Evolutionary conservation across 2,888 invertebrate species (phyloP).

Genomic region (Acronicta alni): DNA sequence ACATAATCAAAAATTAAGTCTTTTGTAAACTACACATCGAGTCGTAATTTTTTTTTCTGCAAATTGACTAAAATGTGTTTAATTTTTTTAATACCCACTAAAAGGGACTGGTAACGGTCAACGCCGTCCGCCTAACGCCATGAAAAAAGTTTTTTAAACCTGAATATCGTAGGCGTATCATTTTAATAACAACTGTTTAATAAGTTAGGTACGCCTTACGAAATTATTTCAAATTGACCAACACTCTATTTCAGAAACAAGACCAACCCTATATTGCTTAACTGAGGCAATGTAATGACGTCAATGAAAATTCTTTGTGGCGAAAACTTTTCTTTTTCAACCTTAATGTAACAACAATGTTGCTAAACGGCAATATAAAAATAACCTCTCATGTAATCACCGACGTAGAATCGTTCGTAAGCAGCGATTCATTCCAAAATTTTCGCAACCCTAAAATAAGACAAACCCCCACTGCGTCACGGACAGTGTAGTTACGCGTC

Average conservation of each 20-base stretch:
- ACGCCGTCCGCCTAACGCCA: too few species aligned
- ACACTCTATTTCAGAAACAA: too few species aligned
- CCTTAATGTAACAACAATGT: slow-evolving; percentile 5
- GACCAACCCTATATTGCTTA: slow-evolving; percentile 7
- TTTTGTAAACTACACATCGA: too few species aligned
- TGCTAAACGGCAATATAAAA: slow-evolving; percentile 17
- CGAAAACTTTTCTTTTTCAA: slow-evolving; percentile 24
- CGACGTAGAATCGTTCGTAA: slow-evolving; percentile 29
- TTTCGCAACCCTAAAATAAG: slow-evolving; percentile 51
- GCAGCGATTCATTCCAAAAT: slow-evolving; percentile 17
- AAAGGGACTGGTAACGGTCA: too few species aligned
- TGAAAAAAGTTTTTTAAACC: too few species aligned
- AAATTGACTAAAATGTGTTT: too few species aligned
- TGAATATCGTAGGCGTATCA: too few species aligned
- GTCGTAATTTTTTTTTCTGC: too few species aligned
- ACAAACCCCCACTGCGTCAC: slow-evolving; percentile 50
- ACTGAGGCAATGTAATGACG: slow-evolving; percentile 37
- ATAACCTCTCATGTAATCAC: slow-evolving; percentile 27
- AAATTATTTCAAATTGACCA: not conserved
- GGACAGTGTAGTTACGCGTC: slow-evolving; percentile 62
- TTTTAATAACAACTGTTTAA: too few species aligned
- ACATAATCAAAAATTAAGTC: too few species aligned
- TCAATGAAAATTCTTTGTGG: slow-evolving; percentile 24
- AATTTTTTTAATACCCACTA: too few species aligned
- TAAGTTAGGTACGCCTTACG: too few species aligned